phyloP scores from a whole-genome alignment of 2,888 invertebrate species.

The Thera obeliscata region DNA sequence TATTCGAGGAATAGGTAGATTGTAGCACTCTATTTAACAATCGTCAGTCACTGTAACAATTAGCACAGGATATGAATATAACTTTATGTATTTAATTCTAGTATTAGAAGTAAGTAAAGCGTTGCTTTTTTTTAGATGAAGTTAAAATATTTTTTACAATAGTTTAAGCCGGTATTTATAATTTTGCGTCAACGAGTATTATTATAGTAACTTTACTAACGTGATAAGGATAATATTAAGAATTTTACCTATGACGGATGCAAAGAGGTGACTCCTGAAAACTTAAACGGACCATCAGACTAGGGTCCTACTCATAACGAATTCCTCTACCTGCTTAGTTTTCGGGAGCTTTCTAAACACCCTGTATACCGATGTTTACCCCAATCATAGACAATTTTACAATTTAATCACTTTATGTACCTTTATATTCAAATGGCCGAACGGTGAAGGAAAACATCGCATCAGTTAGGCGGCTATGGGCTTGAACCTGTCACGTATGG shows the following conservation, averaged over 20 bases:
- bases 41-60: conserved; percentile 56
- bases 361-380: no score
- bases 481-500: no score
- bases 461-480: no score
- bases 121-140: conserved; percentile 66
- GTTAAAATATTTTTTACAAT: conserved; percentile 51
- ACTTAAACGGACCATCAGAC: not conserved
- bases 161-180: conserved; percentile 54
- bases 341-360: no score
- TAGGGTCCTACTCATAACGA: not conserved
- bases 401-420: no score
- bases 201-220: conserved; percentile 5
- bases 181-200: conserved; percentile 24
- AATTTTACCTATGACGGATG: conserved; percentile 5
- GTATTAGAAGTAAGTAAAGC: conserved; percentile 45
- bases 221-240: conserved; percentile 11
- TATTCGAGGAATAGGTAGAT: conserved; percentile 48
- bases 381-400: no score
- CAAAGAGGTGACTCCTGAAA: not conserved
- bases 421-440: no score
- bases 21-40: conserved; percentile 69
- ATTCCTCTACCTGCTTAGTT: no score
- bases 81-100: conserved; percentile 18
- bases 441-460: no score
- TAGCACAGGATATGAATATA: conserved; percentile 56